Evolutionary conservation across 2,797 vertebrate genomes (phyloP).

Genomic region (Ceryle rudis): DNA sequence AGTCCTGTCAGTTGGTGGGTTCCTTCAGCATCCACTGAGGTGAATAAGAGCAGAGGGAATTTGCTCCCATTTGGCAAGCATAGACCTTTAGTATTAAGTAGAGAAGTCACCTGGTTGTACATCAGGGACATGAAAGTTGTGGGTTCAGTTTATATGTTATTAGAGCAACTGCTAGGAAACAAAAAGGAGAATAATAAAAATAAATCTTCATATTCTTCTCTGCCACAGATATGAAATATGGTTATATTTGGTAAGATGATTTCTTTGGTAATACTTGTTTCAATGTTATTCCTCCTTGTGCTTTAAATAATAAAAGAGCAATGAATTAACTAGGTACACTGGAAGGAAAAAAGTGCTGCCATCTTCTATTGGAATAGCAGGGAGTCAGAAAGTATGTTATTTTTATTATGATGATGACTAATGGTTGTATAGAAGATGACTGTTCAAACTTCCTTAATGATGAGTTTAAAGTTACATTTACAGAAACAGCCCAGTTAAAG

Average conservation of each 20-base stretch:
- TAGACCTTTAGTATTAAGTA: not conserved
- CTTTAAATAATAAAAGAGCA: conserved; percentile 30
- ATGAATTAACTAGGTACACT: not conserved
- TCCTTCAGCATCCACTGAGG: not conserved
- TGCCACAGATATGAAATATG: not conserved
- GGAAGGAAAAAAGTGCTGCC: not conserved
- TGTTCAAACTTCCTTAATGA: not conserved
- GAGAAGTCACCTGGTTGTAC: not conserved
- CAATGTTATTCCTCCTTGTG: not conserved
- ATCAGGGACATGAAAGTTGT: not conserved
- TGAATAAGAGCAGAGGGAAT: not conserved
- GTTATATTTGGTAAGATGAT: not conserved
- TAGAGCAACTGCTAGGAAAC: not conserved
- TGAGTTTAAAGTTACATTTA: conserved; percentile 5
- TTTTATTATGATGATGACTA: conserved; percentile 15
- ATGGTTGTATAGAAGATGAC: not conserved
- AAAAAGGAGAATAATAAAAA: not conserved
- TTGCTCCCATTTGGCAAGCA: not conserved
- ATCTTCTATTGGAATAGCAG: not conserved
- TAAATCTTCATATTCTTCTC: not conserved
- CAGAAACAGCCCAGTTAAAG: not conserved
- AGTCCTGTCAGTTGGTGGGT: not conserved
- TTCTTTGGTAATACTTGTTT: not conserved
- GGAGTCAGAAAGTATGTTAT: conserved; percentile 6
- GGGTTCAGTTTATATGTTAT: not conserved